These are phyloP conservation scores for Noctua pronuba DNA, from an alignment of 2,888 invertebrate species.

Conservation along the genomic window DNA sequence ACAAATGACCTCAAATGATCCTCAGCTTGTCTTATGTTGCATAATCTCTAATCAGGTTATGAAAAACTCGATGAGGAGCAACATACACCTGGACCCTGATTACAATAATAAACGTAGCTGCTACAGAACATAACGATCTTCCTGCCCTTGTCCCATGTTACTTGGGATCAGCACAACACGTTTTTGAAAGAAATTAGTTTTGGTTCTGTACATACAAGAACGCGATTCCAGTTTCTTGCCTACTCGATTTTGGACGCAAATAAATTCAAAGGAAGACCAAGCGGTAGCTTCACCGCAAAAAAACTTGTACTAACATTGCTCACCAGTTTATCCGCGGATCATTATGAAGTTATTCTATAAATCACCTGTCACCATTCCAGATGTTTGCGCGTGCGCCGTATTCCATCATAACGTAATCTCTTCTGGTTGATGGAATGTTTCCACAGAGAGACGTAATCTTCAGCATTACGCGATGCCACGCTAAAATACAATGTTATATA, in stretches of 20 bases:
- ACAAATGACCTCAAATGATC: too few species aligned
- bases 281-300: background rate
- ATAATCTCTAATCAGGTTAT: background rate
- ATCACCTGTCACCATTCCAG: conserved; percentile 58
- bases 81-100: background rate
- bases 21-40: background rate
- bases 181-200: background rate
- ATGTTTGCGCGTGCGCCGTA: conserved; percentile 59
- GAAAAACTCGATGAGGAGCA: background rate
- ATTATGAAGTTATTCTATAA: conserved; percentile 53
- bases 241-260: background rate
- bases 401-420: conserved; percentile 56
- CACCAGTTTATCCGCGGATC: conserved; percentile 37
- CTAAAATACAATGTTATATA: conserved; percentile 70
- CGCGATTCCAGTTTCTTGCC: background rate
- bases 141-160: background rate
- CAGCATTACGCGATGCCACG: conserved; percentile 73
- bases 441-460: conserved; percentile 69
- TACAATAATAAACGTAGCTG: background rate
- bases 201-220: background rate
- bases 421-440: conserved; percentile 64
- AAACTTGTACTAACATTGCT: conserved; percentile 21
- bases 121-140: background rate
- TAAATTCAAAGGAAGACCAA: background rate
- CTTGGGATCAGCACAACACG: background rate